Evolutionary conservation across 2,113 vertebrate genomes (phyloP), one percentile per base, ranked within the genome.

Genomic region (Desmodus rotundus): DNA sequence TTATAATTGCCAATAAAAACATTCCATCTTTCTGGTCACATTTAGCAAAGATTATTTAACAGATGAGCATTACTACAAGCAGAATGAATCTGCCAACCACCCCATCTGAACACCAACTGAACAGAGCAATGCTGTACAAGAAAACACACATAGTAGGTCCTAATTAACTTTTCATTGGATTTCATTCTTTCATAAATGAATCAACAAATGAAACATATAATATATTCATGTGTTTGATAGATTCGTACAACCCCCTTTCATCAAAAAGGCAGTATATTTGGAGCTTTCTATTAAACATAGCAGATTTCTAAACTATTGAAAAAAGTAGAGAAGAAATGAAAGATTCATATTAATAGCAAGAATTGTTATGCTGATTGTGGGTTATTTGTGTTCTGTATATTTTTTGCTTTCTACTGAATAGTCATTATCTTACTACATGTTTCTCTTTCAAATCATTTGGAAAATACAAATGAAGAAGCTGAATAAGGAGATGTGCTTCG

Each of bases 361-460:
- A 93, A 97, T 95, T 95, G 92, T 97, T 92, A 97, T 97, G 96
- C 85, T 97, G 97, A 97, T 97, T 97, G 67, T 92, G 87, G 96
- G 96, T 93, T 96, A 95, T 97, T 96, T 97, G 92, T 97, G 91
- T 45, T 97, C 93, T 97, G 97, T 81, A 97, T 97, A 96, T 97
- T 96, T 97, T 97, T 97, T 95, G 95, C 95, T 95, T 96, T 92
- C 89, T 96, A 96, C 95, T 97, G 97, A 97, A 97, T 95, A 97
- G 94, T 93, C 95, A 97, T 97, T 97, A 97, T 97, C 93, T 97
- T 96, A 96, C 82, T 96, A 91, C 89, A 95, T 93, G 94, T 95
- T 96, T 96, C 72, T 93, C 95, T 96, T 96, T 96, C 86, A 96
- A 96, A 94, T 94, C 91, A 68, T 91, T 96, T 98, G 94, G 78